Conservation (phyloP, 2,113 vertebrate genomes). For the Calidris pygmaea region DNA sequence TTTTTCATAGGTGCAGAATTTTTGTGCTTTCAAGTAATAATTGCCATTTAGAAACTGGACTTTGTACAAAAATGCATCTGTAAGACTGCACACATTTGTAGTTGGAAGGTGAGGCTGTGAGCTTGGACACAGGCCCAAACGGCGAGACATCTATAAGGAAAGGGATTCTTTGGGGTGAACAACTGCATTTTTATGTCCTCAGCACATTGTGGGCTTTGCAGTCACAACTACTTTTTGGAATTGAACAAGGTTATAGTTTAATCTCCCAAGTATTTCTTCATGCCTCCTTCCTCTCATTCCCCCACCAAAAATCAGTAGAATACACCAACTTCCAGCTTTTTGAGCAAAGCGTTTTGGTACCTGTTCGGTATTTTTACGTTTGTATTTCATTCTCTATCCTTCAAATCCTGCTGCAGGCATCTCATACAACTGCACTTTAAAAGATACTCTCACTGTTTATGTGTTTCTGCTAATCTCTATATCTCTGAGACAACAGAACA, state of each 20-base stretch:
- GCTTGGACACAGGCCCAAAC: not conserved
- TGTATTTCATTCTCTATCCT: not conserved
- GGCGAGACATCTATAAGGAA: not conserved
- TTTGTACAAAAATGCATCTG: not conserved
- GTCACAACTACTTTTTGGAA: not conserved
- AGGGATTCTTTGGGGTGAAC: not conserved
- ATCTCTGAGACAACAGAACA: not conserved
- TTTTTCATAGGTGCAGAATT: not conserved
- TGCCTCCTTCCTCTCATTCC: fast-evolving
- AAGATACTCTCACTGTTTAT: not conserved
- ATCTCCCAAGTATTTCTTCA: not conserved
- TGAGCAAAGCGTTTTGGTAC: not conserved
- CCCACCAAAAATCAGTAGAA: fast-evolving
- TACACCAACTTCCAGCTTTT: not conserved
- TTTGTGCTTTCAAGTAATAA: not conserved
- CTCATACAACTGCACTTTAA: not conserved
- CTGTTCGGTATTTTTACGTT: not conserved
- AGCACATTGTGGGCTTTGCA: fast-evolving
- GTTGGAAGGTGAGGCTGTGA: not conserved
- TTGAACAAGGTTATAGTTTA: not conserved
- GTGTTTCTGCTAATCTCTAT: not conserved
- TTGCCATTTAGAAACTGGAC: not conserved
- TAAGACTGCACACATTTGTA: not conserved
- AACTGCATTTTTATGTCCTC: not conserved
- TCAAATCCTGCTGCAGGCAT: not conserved